phyloP scores from a whole-genome alignment of 1,140 invertebrate species.

The Saccostrea glomerata region DNA sequence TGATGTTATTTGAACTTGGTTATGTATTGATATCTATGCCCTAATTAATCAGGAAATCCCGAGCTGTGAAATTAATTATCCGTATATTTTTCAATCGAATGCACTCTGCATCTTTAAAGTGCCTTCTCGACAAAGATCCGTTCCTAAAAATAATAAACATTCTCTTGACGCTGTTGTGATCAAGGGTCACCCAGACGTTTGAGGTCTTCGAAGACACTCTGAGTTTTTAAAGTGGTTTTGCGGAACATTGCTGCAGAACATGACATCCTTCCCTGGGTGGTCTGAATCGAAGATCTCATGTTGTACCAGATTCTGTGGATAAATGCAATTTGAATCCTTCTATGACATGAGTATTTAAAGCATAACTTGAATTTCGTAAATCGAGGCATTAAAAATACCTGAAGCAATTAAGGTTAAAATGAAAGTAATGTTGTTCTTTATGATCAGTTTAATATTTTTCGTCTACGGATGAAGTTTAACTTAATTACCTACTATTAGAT shows the following conservation, averaged over 20 bases:
- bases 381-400: too few relatives aligned
- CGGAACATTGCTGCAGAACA: neutral
- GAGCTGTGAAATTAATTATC: neutral
- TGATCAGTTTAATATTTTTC: too few relatives aligned
- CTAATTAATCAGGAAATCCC: neutral
- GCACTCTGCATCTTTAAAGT: neutral
- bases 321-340: too few relatives aligned
- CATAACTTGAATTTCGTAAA: too few relatives aligned
- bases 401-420: too few relatives aligned
- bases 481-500: too few relatives aligned
- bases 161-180: slow-evolving; percentile 10
- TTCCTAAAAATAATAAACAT: slow-evolving; percentile 30
- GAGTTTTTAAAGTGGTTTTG: neutral
- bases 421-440: too few relatives aligned
- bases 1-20: neutral
- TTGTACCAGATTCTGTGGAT: too few relatives aligned
- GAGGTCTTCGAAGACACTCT: neutral
- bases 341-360: too few relatives aligned
- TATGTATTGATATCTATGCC: neutral
- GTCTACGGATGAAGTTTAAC: too few relatives aligned
- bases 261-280: neutral
- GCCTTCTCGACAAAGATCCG: neutral
- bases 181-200: slow-evolving; percentile 20
- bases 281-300: neutral
- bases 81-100: neutral